Conservation (phyloP, 2,797 vertebrate species). For the Uromys caudimaculatus region DNA sequence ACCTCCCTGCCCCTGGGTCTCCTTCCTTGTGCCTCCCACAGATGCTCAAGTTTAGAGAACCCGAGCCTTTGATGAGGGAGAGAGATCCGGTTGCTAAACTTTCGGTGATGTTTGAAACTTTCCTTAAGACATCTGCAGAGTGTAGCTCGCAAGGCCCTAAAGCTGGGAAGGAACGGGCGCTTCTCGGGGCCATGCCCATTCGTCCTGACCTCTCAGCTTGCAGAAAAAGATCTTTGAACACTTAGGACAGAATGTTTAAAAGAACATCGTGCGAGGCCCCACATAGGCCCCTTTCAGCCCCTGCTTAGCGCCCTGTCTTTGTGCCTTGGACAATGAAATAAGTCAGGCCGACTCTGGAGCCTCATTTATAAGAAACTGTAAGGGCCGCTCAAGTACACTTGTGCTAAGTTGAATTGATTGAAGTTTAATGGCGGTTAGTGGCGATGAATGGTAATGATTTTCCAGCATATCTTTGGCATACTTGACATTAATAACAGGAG, state of each 20-base stretch:
- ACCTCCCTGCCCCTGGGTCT: too few species aligned
- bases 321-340: constrained; percentile 88
- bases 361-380: constrained; percentile 86
- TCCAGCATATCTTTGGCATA: constrained; percentile 88
- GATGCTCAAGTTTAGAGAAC: not conserved
- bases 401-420: constrained; percentile 93
- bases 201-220: constrained; percentile 52
- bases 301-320: constrained; percentile 86
- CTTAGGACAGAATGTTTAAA: constrained; percentile 75
- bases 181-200: not conserved
- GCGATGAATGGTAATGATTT: constrained; percentile 92
- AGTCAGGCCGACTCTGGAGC: constrained; percentile 89
- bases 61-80: not conserved
- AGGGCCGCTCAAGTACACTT: constrained; percentile 92
- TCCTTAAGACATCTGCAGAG: not conserved
- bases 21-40: not conserved
- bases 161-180: not conserved
- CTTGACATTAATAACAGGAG: constrained; percentile 90
- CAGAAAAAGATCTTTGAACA: constrained; percentile 78
- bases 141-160: not conserved
- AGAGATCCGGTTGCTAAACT: constrained; percentile 28
- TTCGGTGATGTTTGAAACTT: constrained; percentile 46
- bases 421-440: constrained; percentile 93
- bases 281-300: constrained; percentile 81
- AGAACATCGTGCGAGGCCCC: constrained; percentile 83